Conservation (phyloP, 53 echinoderm and acorn worm genomes). For the Pentamera pediparva region DNA sequence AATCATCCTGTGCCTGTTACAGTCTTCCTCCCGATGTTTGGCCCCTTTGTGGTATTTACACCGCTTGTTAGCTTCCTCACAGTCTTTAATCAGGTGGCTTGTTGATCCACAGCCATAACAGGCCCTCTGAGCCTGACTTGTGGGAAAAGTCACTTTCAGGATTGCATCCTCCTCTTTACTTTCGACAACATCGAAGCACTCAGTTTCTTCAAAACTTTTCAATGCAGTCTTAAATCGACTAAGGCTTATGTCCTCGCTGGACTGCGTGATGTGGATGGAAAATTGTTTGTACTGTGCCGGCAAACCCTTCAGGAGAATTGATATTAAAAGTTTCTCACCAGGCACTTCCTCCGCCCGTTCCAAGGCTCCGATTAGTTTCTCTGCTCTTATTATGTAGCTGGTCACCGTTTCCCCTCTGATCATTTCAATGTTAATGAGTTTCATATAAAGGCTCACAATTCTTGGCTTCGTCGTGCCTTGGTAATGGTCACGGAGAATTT, state of each 20-base stretch:
- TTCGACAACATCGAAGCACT: background rate
- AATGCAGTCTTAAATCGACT: background rate
- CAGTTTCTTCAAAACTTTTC: background rate
- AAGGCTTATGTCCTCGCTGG: background rate
- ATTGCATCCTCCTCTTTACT: background rate
- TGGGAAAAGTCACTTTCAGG: background rate
- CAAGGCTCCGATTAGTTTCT: conserved; percentile 12
- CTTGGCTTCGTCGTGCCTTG: conserved; percentile 25
- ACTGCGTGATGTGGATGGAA: background rate
- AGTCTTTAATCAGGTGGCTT: background rate
- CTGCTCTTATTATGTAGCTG: conserved; percentile 16
- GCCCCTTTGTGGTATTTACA: conserved; percentile 18
- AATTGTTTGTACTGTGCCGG: background rate
- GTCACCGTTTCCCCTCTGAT: conserved; percentile 22
- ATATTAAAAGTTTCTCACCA: background rate
- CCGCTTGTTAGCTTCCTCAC: background rate
- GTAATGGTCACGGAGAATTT: background rate
- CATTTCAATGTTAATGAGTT: conserved; percentile 23
- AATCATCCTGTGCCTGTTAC: background rate
- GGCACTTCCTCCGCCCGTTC: background rate
- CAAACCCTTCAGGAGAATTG: background rate
- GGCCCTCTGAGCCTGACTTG: background rate
- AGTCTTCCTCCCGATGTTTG: conserved; percentile 15
- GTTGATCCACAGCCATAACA: background rate
- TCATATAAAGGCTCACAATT: conserved; percentile 5